Evolutionary conservation across 2,113 vertebrate genomes (phyloP).

Genomic region (Oreochromis aureus): DNA sequence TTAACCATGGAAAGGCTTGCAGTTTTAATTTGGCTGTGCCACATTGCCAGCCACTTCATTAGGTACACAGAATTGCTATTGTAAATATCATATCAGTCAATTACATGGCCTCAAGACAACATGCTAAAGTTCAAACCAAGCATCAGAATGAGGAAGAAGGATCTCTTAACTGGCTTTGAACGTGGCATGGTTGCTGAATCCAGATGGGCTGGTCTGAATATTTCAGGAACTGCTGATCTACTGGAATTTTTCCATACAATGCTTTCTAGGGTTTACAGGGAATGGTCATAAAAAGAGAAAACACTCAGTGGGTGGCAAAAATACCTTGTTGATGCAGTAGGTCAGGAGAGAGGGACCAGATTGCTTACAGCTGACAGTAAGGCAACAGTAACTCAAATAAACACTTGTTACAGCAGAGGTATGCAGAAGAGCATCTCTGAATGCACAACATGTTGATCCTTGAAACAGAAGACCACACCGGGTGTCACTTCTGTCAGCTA

Average conservation of each 20-base stretch:
- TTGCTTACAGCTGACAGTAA: neutral
- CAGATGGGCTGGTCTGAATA: neutral
- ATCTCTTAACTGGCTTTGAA: neutral
- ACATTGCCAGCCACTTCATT: neutral
- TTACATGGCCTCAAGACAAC: neutral
- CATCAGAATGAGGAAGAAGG: neutral
- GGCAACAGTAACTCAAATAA: neutral
- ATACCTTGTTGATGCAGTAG: neutral
- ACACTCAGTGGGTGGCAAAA: neutral
- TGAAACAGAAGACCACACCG: neutral
- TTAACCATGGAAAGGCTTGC: neutral
- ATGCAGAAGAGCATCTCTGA: neutral
- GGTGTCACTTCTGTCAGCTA: neutral
- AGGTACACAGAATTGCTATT: neutral
- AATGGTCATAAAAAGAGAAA: neutral
- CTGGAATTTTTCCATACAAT: neutral
- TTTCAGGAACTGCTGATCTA: neutral
- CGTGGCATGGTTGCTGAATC: neutral
- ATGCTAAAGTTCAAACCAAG: neutral
- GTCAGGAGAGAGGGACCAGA: fast-evolving
- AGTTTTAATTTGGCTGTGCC: neutral
- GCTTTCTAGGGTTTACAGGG: neutral
- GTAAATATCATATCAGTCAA: neutral
- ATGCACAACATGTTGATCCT: neutral
- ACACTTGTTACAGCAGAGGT: neutral